A percentile compares a stretch with the other conserved stretches of the same genome.
Evolutionary conservation across 2,113 vertebrate genomes (phyloP).

Genomic region (Urocitellus parryii): DNA sequence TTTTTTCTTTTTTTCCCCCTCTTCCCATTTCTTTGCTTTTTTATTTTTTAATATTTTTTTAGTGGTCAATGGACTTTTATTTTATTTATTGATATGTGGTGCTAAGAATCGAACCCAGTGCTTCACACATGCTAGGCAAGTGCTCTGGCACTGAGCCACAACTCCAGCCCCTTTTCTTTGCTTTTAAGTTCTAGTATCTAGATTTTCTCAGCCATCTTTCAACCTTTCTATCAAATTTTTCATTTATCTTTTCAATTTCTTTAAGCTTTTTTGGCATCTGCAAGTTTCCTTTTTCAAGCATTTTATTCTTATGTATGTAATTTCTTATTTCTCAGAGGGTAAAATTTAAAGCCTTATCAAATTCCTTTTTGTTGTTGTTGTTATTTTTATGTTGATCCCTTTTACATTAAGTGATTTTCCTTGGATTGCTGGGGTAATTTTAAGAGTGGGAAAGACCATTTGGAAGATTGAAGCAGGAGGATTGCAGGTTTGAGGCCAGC

Average conservation of each 20-base stretch:
- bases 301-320: neutral
- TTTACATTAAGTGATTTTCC: neutral
- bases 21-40: neutral
- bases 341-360: neutral
- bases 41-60: too few species aligned
- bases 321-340: slow-evolving; percentile 1
- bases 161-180: neutral
- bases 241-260: slow-evolving; percentile 18
- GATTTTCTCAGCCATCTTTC: neutral
- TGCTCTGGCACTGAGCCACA: too few species aligned
- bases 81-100: too few species aligned
- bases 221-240: neutral
- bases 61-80: too few species aligned
- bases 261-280: neutral
- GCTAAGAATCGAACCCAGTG: too few species aligned
- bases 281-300: neutral
- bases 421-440: neutral
- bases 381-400: neutral
- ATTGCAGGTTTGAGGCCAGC: too few species aligned
- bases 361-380: neutral
- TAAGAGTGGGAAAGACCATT: neutral
- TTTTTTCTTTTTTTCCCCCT: neutral
- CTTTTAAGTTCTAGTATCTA: neutral
- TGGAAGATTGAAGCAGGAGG: too few species aligned
- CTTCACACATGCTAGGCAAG: too few species aligned